Conservation (phyloP, 2,888 invertebrate genomes). For the Platypus cylindrus region DNA sequence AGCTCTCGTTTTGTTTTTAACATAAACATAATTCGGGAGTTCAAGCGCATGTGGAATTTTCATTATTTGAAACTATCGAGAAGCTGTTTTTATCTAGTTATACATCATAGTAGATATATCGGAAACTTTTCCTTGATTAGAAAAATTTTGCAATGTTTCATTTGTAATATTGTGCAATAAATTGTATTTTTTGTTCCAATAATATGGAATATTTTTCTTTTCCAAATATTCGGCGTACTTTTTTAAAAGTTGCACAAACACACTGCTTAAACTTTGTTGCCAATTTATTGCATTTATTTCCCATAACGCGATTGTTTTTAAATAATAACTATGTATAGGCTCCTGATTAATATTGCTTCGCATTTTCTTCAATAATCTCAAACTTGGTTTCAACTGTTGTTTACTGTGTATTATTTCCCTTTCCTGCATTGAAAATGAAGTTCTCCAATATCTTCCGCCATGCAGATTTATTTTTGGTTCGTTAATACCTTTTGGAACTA, state of each 20-base stretch:
- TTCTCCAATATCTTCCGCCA: slow-evolving; percentile 9
- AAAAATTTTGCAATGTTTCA: too few relatives aligned
- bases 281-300: slow-evolving; percentile 4
- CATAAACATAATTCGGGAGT: slow-evolving; percentile 3
- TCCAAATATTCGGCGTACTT: slow-evolving; percentile 31
- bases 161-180: too few relatives aligned
- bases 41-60: slow-evolving; percentile 1
- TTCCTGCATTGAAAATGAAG: slow-evolving; percentile 13
- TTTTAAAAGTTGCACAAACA: slow-evolving; percentile 35
- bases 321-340: slow-evolving; percentile 7
- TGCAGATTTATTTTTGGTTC: not conserved
- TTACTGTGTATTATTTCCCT: slow-evolving; percentile 5
- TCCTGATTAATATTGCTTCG: slow-evolving; percentile 5
- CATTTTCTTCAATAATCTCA: slow-evolving; percentile 11
- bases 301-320: slow-evolving; percentile 8
- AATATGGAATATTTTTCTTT: slow-evolving; percentile 32
- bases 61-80: too few relatives aligned
- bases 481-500: slow-evolving; percentile 12
- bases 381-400: slow-evolving; percentile 8
- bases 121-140: too few relatives aligned
- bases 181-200: slow-evolving; percentile 39
- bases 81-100: too few relatives aligned
- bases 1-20: too few relatives aligned
- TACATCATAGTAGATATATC: too few relatives aligned
- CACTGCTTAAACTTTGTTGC: slow-evolving; percentile 1